phyloP scores from a whole-genome alignment of 2,888 invertebrate species.

The Amblyjoppa proteus region DNA sequence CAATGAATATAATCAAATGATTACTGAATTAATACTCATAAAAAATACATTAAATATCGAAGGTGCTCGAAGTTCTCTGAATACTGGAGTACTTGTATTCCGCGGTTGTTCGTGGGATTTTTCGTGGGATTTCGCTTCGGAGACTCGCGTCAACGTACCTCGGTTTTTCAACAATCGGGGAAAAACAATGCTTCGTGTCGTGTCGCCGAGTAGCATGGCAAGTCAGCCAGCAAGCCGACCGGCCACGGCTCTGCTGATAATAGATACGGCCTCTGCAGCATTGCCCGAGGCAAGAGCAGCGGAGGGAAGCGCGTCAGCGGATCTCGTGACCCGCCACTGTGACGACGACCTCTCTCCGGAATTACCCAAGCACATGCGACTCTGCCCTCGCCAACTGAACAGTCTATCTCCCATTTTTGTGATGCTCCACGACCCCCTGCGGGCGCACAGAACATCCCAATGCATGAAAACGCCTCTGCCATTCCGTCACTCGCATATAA shows the following conservation, averaged over 20 bases:
- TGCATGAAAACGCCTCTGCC: neutral
- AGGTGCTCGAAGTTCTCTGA: no score
- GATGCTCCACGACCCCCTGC: slow-evolving; percentile 1
- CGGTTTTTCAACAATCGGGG: slow-evolving; percentile 6
- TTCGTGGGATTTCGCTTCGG: neutral
- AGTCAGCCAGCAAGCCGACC: slow-evolving; percentile 1
- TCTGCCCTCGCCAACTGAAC: slow-evolving; percentile 6
- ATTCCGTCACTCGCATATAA: neutral
- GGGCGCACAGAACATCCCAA: neutral
- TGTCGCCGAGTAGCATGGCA: neutral
- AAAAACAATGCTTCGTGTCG: slow-evolving; percentile 40
- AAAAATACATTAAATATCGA: no score
- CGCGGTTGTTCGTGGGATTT: no score
- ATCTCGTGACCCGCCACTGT: slow-evolving; percentile 53
- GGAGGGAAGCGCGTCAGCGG: slow-evolving; percentile 21
- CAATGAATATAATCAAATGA: no score
- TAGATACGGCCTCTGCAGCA: slow-evolving; percentile 39
- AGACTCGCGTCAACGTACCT: neutral
- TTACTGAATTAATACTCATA: no score
- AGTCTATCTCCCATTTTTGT: slow-evolving; percentile 8
- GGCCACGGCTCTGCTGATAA: slow-evolving; percentile 32
- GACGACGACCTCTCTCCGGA: slow-evolving; percentile 50
- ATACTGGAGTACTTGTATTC: no score
- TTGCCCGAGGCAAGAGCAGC: slow-evolving; percentile 23
- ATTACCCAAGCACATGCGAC: slow-evolving; percentile 53